Percentiles rank a stretch among this genome's conserved stretches.
phyloP scores from a whole-genome alignment of 2,113 vertebrate species.

The Mesocricetus auratus region DNA sequence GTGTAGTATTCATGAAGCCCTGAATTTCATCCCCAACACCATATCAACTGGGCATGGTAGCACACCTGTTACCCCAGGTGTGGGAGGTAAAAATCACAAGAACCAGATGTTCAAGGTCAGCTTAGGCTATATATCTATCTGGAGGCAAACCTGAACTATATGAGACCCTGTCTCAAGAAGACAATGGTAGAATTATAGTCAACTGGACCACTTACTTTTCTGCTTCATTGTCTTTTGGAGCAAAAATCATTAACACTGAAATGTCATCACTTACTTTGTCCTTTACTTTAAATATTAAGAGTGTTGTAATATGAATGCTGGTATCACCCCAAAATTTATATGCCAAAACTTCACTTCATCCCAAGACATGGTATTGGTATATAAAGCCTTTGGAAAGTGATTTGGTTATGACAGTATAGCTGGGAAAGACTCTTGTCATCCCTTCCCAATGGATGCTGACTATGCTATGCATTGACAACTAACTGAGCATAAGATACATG shows the following conservation, averaged over 20 bases:
- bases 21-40: background rate
- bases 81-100: background rate
- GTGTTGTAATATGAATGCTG: background rate
- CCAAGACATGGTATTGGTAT: background rate
- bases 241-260: background rate
- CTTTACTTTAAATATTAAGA: background rate
- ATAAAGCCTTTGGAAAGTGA: background rate
- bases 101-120: background rate
- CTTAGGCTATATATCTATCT: background rate
- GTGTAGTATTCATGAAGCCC: background rate
- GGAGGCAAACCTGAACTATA: background rate
- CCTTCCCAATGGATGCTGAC: background rate
- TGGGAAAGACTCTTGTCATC: too few species aligned
- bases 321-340: background rate
- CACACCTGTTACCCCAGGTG: background rate
- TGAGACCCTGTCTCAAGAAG: background rate
- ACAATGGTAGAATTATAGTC: background rate
- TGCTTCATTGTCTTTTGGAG: background rate
- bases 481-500: background rate
- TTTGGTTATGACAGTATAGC: background rate
- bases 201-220: background rate
- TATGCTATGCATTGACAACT: background rate
- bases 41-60: background rate
- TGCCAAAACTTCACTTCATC: background rate
- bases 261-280: background rate